phyloP scores from a whole-genome alignment of 2,797 vertebrate genomes.

The Limosa lapponica region DNA sequence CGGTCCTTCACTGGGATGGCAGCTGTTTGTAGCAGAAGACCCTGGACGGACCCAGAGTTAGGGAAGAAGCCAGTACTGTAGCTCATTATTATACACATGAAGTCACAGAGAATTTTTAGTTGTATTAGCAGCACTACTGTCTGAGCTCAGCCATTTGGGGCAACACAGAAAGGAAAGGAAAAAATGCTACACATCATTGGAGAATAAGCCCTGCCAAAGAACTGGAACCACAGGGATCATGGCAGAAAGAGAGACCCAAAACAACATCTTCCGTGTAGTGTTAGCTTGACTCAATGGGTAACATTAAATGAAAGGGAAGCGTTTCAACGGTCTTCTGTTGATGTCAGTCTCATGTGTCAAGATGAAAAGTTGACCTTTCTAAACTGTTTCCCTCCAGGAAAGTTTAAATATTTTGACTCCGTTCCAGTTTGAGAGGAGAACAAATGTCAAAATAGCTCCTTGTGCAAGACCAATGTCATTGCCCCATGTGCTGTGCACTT shows the following conservation, averaged over 20 bases:
- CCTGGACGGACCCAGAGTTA: not conserved
- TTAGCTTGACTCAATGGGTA: not conserved
- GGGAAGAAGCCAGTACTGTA: not conserved
- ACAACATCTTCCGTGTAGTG: not conserved
- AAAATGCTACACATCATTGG: not conserved
- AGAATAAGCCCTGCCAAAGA: not conserved
- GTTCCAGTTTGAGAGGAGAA: not conserved
- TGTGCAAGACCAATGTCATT: constrained; percentile 16
- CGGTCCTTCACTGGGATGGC: not conserved
- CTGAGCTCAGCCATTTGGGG: not conserved
- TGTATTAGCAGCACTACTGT: not conserved
- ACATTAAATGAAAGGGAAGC: not conserved
- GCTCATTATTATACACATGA: not conserved
- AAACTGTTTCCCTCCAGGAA: not conserved
- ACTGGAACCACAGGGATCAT: not conserved
- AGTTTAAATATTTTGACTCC: not conserved
- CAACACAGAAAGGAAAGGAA: not conserved
- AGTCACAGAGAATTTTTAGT: not conserved
- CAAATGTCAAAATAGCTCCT: not conserved
- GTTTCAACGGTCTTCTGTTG: not conserved
- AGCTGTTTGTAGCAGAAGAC: not conserved
- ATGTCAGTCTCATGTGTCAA: not conserved
- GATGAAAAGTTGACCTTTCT: constrained; percentile 12
- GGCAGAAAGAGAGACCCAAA: not conserved
- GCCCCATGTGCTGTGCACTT: not conserved